Evolutionary conservation across 1,140 invertebrate species (phyloP), one percentile per base, ranked within the genome.

Genomic region (Caerostris extrusa): DNA sequence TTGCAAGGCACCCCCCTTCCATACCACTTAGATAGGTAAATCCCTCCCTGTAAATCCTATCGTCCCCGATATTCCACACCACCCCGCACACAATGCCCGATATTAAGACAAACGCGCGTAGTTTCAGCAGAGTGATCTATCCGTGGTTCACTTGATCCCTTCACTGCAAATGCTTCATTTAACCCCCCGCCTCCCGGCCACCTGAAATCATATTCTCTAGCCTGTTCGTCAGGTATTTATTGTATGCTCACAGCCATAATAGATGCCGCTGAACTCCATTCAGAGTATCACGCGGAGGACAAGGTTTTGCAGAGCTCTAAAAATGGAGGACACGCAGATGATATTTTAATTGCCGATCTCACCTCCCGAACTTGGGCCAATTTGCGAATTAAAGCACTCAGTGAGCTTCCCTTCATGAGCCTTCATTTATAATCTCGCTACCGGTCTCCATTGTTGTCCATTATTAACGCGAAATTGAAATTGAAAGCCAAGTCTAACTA

Each of bases 401-500:
- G 50, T 34, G 34, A 50, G 58, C 34, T 34, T n/a, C n/a, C n/a
- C n/a, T n/a, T n/a, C 85, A 2, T 34, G 34, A 34, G 34, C 34
- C 34, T 34, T 34, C 34, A 60, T 87, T 50, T 61, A 58, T 19
- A 56, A 57, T 85, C 85, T 60, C 34, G 60, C 12, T 64, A 60
- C 57, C 58, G 19, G 34, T 5, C 17, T 7, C 58, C 58, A 50
- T 34, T 60, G 34, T 64, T 60, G 19, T 87, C 85, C 19, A 87
- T 87, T 87, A 61, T 60, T 61, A 50, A 64, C 85, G 34, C 85
- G 34, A 61, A 87, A 87, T 89, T n/a, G 61, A 56, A 89, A 69
- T 89, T 53, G 55, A 57, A 89, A 89, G 67, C 64, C 57, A 89
- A 71, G 61, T 64, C 64, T 69, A 69, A 89, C 67, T 55, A 69